A percentile compares a stretch with the other conserved stretches of the same genome.
These are phyloP conservation scores for Platycercus adscitus DNA, from an alignment of 2,113 vertebrate species.

Conservation along the genomic window DNA sequence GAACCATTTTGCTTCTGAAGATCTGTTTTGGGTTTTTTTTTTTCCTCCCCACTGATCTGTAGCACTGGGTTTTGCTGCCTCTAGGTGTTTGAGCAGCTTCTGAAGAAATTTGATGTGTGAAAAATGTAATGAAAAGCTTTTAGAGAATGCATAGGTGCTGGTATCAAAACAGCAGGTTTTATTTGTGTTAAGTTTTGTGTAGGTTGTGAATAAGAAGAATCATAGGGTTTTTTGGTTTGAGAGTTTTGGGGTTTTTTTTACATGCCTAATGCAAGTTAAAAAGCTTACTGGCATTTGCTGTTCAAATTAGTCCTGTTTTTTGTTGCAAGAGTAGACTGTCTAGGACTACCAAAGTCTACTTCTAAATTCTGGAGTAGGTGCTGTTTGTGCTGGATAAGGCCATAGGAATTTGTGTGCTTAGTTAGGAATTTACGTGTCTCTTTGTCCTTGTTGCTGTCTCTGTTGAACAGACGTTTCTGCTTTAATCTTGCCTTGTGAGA, in stretches of 20 bases:
- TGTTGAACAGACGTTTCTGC: background rate
- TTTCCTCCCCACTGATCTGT: background rate
- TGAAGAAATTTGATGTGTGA: background rate
- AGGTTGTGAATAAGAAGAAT: background rate
- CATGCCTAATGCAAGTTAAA: background rate
- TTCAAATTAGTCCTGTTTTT: background rate
- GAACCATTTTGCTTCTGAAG: background rate
- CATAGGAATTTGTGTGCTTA: background rate
- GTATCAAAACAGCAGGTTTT: background rate
- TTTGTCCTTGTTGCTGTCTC: background rate
- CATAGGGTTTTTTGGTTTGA: background rate
- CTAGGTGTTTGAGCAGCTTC: background rate
- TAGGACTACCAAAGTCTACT: background rate
- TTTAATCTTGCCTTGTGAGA: background rate
- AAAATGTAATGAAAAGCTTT: background rate
- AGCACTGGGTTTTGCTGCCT: background rate
- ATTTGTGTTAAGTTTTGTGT: background rate
- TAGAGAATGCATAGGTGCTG: background rate
- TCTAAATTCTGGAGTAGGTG: background rate
- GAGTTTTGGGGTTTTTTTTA: background rate
- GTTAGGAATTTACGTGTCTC: background rate
- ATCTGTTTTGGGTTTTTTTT: background rate
- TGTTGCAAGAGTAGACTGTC: background rate
- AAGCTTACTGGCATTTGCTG: background rate
- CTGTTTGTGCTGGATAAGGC: background rate